Evolutionary conservation across 2,113 vertebrate genomes (phyloP).

Genomic region (Scatophagus argus): DNA sequence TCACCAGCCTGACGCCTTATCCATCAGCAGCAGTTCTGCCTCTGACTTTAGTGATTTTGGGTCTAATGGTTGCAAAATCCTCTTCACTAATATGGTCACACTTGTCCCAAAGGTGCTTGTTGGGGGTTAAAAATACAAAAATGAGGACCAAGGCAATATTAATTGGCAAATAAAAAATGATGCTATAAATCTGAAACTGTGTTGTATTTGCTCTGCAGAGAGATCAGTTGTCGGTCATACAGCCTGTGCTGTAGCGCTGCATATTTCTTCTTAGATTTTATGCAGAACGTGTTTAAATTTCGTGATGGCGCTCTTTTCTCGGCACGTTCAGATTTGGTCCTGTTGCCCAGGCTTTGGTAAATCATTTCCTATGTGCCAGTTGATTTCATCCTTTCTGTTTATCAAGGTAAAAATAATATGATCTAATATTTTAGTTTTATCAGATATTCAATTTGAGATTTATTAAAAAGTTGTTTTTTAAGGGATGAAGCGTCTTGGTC

Average conservation of each 20-base stretch:
- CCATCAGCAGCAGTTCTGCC: neutral
- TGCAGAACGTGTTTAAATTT: no score
- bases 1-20: neutral
- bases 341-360: no score
- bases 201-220: no score
- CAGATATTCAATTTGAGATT: neutral
- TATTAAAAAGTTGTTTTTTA: neutral
- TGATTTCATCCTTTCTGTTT: no score
- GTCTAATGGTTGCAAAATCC: neutral
- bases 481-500: constrained; percentile 2
- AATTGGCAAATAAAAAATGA: neutral
- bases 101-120: neutral
- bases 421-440: neutral
- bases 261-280: no score
- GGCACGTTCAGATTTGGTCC: no score
- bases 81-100: neutral
- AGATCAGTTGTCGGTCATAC: no score
- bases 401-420: no score
- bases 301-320: no score
- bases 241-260: no score
- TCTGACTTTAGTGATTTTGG: neutral
- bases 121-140: neutral
- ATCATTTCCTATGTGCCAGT: no score
- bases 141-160: neutral
- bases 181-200: no score